Conservation (phyloP, 1,140 invertebrate species). For the Drosophila lowei region DNA sequence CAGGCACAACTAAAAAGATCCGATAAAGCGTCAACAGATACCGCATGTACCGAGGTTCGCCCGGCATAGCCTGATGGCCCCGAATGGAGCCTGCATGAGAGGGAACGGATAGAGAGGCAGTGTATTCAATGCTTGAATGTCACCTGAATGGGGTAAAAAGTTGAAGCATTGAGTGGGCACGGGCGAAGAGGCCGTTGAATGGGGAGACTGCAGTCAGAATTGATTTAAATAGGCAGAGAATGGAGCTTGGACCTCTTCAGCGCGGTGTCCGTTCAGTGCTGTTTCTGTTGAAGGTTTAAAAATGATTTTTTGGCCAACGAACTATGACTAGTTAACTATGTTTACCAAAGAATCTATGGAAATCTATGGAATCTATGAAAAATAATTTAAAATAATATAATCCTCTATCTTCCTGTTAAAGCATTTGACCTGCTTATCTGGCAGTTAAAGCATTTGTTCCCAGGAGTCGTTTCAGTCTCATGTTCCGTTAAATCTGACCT, state of each 20-base stretch:
- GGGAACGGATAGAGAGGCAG: not conserved
- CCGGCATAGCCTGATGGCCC: conserved; percentile 6
- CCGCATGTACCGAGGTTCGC: not conserved
- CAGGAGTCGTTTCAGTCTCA: conserved; percentile 13
- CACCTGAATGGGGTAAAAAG: conserved; percentile 10
- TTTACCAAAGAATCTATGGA: no score
- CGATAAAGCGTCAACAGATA: conserved; percentile 49
- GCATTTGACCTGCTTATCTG: not conserved
- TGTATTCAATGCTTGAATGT: not conserved
- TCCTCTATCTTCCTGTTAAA: not conserved
- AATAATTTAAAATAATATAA: no score
- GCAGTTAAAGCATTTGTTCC: not conserved
- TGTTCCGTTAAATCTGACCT: conserved; percentile 8
- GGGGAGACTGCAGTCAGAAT: conserved; percentile 22
- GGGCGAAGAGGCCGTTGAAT: conserved; percentile 2
- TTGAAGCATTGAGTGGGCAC: conserved; percentile 6
- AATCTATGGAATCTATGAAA: no score
- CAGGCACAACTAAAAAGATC: conserved; percentile 2
- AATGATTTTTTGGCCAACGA: no score
- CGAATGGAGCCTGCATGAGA: conserved; percentile 10
- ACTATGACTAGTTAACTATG: no score
- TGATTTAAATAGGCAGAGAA: conserved; percentile 21
- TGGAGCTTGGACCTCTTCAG: no score
- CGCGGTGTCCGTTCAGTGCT: no score
- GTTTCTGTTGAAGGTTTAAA: no score